phyloP scores from a whole-genome alignment of 2,797 vertebrate genomes.

The Alca torda region DNA sequence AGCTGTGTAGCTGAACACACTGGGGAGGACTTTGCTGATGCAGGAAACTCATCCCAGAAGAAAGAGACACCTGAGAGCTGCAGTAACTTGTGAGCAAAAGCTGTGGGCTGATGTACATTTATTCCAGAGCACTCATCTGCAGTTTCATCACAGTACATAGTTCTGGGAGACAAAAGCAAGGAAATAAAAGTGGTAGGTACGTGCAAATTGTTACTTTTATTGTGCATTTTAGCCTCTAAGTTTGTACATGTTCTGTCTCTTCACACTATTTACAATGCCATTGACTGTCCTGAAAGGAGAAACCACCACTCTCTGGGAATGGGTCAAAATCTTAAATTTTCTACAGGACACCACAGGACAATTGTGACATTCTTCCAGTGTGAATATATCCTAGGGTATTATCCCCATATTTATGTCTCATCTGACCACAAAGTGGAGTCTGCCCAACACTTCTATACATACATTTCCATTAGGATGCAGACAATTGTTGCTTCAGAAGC shows the following conservation, averaged over 20 bases:
- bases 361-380: neutral
- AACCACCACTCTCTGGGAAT: neutral
- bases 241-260: neutral
- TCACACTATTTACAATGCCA: neutral
- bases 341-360: neutral
- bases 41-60: constrained; percentile 97
- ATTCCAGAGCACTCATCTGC: constrained; percentile 89
- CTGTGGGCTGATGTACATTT: constrained; percentile 93
- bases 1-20: constrained; percentile 87
- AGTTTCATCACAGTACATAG: constrained; percentile 93
- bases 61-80: constrained; percentile 90
- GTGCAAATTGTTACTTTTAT: neutral
- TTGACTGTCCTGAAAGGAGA: neutral
- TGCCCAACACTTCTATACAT: neutral
- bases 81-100: constrained; percentile 93
- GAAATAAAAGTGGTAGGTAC: neutral
- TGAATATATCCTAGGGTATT: neutral
- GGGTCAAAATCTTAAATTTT: neutral
- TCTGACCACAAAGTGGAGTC: neutral
- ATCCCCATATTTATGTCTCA: neutral
- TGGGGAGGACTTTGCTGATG: constrained; percentile 85
- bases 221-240: neutral
- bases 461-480: neutral
- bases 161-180: constrained; percentile 78
- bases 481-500: neutral